Evolutionary conservation across 2,113 vertebrate genomes (phyloP), one percentile per base, ranked within the genome.

Genomic region (Microcebus murinus): DNA sequence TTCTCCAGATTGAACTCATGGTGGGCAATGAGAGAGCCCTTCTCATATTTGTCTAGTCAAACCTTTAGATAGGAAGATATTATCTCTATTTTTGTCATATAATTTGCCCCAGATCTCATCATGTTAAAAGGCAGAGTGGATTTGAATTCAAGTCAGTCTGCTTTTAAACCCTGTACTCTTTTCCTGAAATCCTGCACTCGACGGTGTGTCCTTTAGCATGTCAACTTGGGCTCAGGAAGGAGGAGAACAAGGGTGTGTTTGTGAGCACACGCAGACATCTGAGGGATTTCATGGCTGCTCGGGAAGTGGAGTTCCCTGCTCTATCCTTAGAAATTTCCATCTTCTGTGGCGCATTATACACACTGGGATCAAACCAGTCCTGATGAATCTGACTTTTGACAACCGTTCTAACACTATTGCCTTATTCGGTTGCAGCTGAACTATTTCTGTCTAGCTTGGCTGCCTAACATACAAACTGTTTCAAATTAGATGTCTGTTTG

Each of bases 401-500:
- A 94, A 52, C 39, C 39, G 8, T 65, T 42, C 42, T 82, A 86
- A 93, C 59, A 95, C 29, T 68, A 39, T 74, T 77, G 90, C 39
- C 73, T 95, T 70, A 85, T 92, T 95, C 42, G 90, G 65, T 45
- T 52, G n/a, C 50, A 59, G 71, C 42, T 86, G 95, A 93, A 83
- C 65, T 86, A 86, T 93, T 96, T 94, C 63, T 87, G 59, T 92
- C 87, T 94, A 81, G 95, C 65, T 96, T 96, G 95, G 67, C 71
- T 98, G 76, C 50, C 57, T 87, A 77, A 77, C 15, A 11, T 70
- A 61, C 17, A 87, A 92, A 90, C 29, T 81, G 55, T 96, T 93
- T 91, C 83, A 96, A 95, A 94, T 96, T 31, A 92, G 67, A 96
- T 85, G 67, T 81, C 76, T 82, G 68, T 93, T 95, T 97, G 74